Conservation (phyloP, 2,888 invertebrate species). For the Halocaridina rubra region DNA sequence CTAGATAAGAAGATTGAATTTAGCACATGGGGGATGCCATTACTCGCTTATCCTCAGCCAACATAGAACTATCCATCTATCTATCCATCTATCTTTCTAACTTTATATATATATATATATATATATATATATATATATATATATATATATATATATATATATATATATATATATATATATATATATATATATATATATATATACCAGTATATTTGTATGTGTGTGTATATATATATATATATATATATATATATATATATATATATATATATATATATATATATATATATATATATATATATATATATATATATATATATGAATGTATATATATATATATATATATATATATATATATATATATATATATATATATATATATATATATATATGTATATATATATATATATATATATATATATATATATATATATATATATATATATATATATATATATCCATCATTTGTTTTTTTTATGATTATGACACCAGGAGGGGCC, state of each 20-base stretch:
- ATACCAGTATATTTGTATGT: neutral
- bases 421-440: conserved; percentile 18
- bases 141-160: neutral
- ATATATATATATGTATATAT: neutral
- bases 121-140: neutral
- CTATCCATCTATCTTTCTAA: no score
- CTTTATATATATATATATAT: neutral
- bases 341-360: conserved; percentile 29
- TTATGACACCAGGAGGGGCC: no score
- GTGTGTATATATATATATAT: neutral
- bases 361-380: neutral
- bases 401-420: neutral
- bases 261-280: neutral
- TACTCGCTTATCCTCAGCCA: no score
- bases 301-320: conserved; percentile 27
- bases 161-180: neutral
- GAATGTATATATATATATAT: conserved; percentile 20
- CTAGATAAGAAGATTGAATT: no score
- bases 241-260: neutral
- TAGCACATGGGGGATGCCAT: no score
- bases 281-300: conserved; percentile 24
- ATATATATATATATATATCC: conserved; percentile 31
- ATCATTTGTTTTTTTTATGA: no score
- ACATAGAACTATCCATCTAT: no score
- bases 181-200: neutral